Evolutionary conservation across 2,797 vertebrate species (phyloP).

Genomic region (Gephyroberyx darwinii): DNA sequence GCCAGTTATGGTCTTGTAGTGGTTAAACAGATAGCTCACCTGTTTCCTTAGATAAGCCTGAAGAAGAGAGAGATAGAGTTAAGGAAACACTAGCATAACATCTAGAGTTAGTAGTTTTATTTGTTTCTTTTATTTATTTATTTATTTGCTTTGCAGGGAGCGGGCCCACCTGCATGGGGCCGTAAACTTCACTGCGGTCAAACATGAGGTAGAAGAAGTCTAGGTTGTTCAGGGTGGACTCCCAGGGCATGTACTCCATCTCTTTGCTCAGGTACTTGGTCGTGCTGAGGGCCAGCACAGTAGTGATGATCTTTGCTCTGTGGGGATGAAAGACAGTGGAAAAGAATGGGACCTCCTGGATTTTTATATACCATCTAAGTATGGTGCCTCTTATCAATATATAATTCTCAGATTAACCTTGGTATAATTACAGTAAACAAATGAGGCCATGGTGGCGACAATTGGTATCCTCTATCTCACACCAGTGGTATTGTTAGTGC

Average conservation of each 20-base stretch:
- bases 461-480: too few species aligned
- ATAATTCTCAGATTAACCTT: too few species aligned
- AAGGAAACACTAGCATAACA: neutral
- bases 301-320: slow-evolving; percentile 81
- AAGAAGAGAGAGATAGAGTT: slow-evolving; percentile 11
- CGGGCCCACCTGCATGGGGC: slow-evolving; percentile 85
- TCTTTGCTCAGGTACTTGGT: slow-evolving; percentile 85
- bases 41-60: slow-evolving; percentile 85
- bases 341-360: neutral
- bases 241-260: slow-evolving; percentile 88
- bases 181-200: slow-evolving; percentile 88
- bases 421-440: too few species aligned
- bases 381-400: neutral
- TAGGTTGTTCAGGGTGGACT: slow-evolving; percentile 85
- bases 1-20: slow-evolving; percentile 62
- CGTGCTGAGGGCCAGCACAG: slow-evolving; percentile 84
- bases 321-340: slow-evolving; percentile 8
- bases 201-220: slow-evolving; percentile 92
- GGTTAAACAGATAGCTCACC: slow-evolving; percentile 74
- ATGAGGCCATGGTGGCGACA: too few species aligned
- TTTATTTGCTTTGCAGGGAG: neutral
- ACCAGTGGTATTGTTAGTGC: too few species aligned
- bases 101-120: neutral
- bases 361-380: neutral
- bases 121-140: neutral